phyloP scores from a whole-genome alignment of 1,140 invertebrate species.

The Aphelinus atriplicis region DNA sequence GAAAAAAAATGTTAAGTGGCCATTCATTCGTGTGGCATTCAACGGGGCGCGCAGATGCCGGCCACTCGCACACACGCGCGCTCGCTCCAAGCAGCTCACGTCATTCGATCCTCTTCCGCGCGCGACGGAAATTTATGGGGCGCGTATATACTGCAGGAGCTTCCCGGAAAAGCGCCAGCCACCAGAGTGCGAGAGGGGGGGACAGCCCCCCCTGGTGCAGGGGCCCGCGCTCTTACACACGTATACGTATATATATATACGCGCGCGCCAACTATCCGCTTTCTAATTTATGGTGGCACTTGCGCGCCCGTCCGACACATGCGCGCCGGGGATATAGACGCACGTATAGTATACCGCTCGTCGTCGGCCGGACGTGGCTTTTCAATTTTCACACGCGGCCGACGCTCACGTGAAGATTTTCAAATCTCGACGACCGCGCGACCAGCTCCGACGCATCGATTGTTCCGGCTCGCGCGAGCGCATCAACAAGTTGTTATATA shows the following conservation, averaged over 20 bases:
- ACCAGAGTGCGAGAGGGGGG: too few species aligned
- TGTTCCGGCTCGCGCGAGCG: background rate
- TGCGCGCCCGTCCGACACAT: background rate
- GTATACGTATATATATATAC: too few species aligned
- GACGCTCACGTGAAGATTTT: background rate
- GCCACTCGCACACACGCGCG: constrained; percentile 1
- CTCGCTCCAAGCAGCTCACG: background rate
- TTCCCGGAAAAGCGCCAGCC: constrained; percentile 34
- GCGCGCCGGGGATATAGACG: background rate
- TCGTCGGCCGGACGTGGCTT: background rate
- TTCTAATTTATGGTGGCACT: constrained; percentile 34
- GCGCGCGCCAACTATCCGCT: background rate
- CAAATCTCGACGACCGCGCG: background rate
- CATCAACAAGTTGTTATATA: constrained; percentile 14
- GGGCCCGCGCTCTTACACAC: too few species aligned
- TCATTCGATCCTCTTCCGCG: constrained; percentile 34
- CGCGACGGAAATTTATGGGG: constrained; percentile 26
- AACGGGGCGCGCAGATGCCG: constrained; percentile 1
- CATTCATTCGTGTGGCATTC: background rate
- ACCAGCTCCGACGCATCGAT: background rate
- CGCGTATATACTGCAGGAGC: background rate
- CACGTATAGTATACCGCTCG: background rate
- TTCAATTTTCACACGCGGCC: constrained; percentile 35
- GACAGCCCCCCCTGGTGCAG: background rate
- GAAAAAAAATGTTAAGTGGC: background rate